Evolutionary conservation across 2,113 vertebrate species (phyloP).

Genomic region (Megalops atlanticus): DNA sequence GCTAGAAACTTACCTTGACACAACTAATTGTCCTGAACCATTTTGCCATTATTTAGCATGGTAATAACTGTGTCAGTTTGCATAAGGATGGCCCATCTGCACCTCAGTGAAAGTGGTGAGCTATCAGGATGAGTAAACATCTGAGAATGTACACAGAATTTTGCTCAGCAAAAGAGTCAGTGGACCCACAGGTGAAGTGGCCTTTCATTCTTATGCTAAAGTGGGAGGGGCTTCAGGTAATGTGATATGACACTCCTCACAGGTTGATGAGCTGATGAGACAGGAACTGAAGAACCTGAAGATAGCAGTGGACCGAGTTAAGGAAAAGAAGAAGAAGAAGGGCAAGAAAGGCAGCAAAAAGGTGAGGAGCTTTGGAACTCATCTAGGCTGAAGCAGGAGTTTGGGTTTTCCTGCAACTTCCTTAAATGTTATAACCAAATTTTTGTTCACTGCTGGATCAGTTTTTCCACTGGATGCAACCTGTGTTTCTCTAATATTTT

Average conservation of each 20-base stretch:
- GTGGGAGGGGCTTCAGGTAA: background rate
- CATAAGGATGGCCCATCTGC: too few relatives aligned
- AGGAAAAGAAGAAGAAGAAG: conserved; percentile 40
- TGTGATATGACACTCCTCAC: background rate
- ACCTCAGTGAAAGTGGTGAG: too few relatives aligned
- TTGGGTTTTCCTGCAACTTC: background rate
- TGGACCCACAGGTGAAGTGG: background rate
- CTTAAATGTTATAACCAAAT: too few relatives aligned
- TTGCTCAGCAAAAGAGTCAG: too few relatives aligned
- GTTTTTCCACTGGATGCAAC: too few relatives aligned
- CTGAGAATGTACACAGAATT: too few relatives aligned
- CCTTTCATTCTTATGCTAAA: background rate
- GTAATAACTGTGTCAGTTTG: too few relatives aligned
- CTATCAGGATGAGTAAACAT: too few relatives aligned
- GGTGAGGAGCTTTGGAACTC: conserved; percentile 28
- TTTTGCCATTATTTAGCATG: too few relatives aligned
- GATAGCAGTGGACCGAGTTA: conserved; percentile 72
- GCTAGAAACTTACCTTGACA: too few relatives aligned
- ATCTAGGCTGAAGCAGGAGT: background rate
- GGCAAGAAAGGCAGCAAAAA: conserved; percentile 58
- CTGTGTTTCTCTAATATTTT: background rate
- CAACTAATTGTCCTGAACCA: too few relatives aligned
- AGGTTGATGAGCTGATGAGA: conserved; percentile 83
- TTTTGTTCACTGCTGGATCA: too few relatives aligned
- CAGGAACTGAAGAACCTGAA: conserved; percentile 76